Evolutionary conservation across 2,797 vertebrate species (phyloP).

Genomic region (Phaenicophaeus curvirostris): DNA sequence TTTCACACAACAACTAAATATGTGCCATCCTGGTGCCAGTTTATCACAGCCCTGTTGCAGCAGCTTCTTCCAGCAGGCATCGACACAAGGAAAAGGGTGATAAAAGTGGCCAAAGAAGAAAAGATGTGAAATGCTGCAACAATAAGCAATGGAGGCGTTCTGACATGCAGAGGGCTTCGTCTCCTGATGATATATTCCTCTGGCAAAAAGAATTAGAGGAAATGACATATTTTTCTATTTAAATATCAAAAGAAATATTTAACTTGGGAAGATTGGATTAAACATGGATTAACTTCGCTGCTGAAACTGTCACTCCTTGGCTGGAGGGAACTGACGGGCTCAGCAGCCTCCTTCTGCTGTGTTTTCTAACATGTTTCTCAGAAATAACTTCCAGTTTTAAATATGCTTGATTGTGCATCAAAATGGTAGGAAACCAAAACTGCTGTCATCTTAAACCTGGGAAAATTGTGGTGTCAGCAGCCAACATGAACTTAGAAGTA

Average conservation of each 20-base stretch:
- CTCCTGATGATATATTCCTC: not conserved
- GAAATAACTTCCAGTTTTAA: not conserved
- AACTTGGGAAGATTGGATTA: constrained; percentile 40
- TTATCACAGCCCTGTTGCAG: too few relatives aligned
- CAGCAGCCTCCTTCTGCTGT: not conserved
- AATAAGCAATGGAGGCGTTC: not conserved
- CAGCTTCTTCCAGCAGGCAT: too few relatives aligned
- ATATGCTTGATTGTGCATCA: not conserved
- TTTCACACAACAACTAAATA: too few relatives aligned
- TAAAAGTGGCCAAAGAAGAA: not conserved
- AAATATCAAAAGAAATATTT: constrained; percentile 56
- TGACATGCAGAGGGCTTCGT: not conserved
- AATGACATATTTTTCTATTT: constrained; percentile 8
- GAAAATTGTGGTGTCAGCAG: not conserved
- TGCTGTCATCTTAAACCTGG: not conserved
- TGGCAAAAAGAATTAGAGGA: constrained; percentile 35
- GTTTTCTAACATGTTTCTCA: not conserved
- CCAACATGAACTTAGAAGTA: not conserved
- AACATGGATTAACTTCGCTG: constrained; percentile 29
- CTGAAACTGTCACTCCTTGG: not conserved
- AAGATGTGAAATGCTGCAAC: not conserved
- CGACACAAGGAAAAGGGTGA: not conserved
- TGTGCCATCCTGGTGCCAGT: too few relatives aligned
- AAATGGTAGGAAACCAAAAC: not conserved
- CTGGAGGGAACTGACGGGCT: not conserved